Evolutionary conservation across 2,888 invertebrate genomes (phyloP), one percentile per base, ranked within the genome.

Genomic region (Sarcophaga variegata): DNA sequence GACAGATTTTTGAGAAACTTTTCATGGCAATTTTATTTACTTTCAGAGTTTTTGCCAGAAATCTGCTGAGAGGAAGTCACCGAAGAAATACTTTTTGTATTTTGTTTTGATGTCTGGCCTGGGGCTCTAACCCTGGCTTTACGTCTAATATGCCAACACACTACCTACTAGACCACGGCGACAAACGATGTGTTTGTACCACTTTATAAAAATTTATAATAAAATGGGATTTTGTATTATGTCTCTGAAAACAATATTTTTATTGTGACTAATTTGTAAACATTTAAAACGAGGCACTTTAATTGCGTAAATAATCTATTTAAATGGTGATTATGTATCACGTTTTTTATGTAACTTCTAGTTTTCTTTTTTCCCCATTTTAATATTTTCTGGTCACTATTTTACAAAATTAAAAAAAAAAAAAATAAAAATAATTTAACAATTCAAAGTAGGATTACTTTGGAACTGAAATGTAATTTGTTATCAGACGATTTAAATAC

Each of bases 391-490:
- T 54, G 54, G 54, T 17, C 17, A 54, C 54, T 54, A 37, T 54
- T 54, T 54, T 22, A 22, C 1, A 22, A 22, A 22, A 22, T 22
- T 22, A 0, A 22, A 22, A 22, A 22, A 22, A 22, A 22, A 22
- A 22, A 22, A 49, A 11, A 12, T 54, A 2, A 12, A 12, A 54
- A 49, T 12, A 14, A 54, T 54, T 54, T 54, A 14, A 54, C 14
- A 54, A 12, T 12, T 2, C 14, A 14, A 14, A 54, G 14, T 14
- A 14, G 54, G 54, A 54, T 54, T 54, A 0, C 54, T 14, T 14
- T 76, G 54, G 59, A 22, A 22, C 37, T 63, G 59, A 76, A 82
- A 77, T 60, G 82, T 64, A 82, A 77, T 82, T 82, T 82, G 60
- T 83, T 83, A 72, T 72, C 83, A 83, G 49, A 2, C 20, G 72